Base-by-base conservation (phyloP, 2,797 vertebrate genomes). In the Parotocinclus haroldoi region DNA sequence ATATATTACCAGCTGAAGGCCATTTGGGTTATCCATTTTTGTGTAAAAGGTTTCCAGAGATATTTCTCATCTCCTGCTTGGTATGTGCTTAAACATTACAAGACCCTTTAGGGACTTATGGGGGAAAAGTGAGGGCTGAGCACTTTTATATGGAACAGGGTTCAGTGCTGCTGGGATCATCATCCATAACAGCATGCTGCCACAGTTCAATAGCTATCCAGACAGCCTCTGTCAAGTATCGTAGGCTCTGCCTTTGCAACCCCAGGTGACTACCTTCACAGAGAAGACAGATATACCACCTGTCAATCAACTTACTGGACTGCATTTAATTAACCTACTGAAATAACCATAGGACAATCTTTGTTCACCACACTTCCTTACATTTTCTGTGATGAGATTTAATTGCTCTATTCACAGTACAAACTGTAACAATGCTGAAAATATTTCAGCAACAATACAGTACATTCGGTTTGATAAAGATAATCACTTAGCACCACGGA, bases 151-250 rank as follows among this genome's bases (percentile, higher is more conserved):
- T 67, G 66, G 55, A 68, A 53, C 58, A 64, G 39, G 61, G 60
- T 44, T 73, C 65, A 59, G 58, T 73, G 63, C 51, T 55, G 48
- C 66, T 49, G 56, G 75, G 77, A 77, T 82, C 76, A 80, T 81
- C 76, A 73, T 76, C 68, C 42, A 72, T 80, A 80, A 82, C 75
- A 76, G 66, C 58, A 70, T 76, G 68, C 55, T 50, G 67, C 61
- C 59, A 74, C 72, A 75, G 74, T 78, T 82, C 76, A 84, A 78
- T 78, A 76, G 65, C 68, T 73, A 69, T 58, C 67, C 19, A 52
- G 68, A 78, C 77, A 75, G 70, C 56, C 48, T 63, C 49, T 76
- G 74, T 72, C 76, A 79, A 65, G 67, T 60, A 71, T 69, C 17
- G 40, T 44, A 12, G 64, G 68, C 39, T 68, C 72, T 68, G 37